Conservation (phyloP, 1,140 invertebrate species). For the Sinonovacula constricta region DNA sequence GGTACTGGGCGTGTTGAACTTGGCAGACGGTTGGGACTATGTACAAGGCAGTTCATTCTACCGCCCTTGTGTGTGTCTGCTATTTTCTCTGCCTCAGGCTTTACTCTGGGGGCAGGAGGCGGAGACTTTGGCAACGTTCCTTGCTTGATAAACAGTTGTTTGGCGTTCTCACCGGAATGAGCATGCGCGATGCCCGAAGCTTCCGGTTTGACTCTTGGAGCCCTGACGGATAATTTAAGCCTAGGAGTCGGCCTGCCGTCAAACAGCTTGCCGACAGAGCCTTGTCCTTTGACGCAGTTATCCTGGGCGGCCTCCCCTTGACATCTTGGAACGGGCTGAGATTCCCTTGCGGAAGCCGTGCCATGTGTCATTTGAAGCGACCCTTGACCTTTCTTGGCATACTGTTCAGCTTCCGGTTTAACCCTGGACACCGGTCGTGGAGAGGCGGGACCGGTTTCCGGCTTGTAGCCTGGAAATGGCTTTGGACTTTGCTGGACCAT, state of each 20-base stretch:
- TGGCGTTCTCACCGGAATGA: slow-evolving; percentile 57
- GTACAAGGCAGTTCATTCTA: slow-evolving; percentile 60
- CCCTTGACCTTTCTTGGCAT: slow-evolving; percentile 62
- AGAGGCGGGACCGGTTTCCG: slow-evolving; percentile 48
- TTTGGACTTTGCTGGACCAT: too few relatives aligned
- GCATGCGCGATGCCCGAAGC: slow-evolving; percentile 52
- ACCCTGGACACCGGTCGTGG: slow-evolving; percentile 60
- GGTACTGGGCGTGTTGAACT: slow-evolving; percentile 58
- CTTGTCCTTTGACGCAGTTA: slow-evolving; percentile 64
- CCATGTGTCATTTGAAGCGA: slow-evolving; percentile 62
- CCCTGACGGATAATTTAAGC: slow-evolving; percentile 50
- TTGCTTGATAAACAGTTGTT: slow-evolving; percentile 53
- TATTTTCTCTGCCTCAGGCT: slow-evolving; percentile 69
- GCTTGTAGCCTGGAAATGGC: slow-evolving; percentile 73
- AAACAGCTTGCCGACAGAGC: slow-evolving; percentile 62
- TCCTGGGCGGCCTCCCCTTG: slow-evolving; percentile 58
- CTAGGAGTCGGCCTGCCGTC: slow-evolving; percentile 60
- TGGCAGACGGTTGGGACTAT: slow-evolving; percentile 40
- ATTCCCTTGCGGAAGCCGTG: slow-evolving; percentile 38
- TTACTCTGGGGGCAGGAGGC: slow-evolving; percentile 61
- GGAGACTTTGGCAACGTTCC: slow-evolving; percentile 53
- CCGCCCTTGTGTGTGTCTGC: slow-evolving; percentile 64
- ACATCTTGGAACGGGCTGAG: slow-evolving; percentile 65
- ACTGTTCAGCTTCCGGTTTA: slow-evolving; percentile 64
- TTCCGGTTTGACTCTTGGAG: slow-evolving; percentile 60